Base-by-base conservation (phyloP, 2,797 vertebrate genomes). In the Ibycter americanus region DNA sequence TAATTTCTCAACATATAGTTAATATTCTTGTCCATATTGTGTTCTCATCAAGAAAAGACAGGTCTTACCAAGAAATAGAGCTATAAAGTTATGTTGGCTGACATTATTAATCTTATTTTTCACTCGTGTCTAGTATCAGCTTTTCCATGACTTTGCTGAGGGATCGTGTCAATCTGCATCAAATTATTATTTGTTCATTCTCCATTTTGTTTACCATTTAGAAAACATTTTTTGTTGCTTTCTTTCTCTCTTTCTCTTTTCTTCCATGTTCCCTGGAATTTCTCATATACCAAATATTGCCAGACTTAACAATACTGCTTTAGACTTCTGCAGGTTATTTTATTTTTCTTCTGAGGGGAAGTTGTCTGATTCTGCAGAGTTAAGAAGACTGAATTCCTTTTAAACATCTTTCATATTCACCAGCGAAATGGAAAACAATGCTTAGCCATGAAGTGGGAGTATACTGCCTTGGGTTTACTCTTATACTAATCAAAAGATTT, bases 121-220 rank as follows among this genome's bases (percentile, higher is more conserved):
- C 12, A 38, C 26, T 29, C 40, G 2, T 14, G 55, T 67, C 9
- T 40, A 6, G 38, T 44, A n/a, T 38, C 42, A 61, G 3, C 3
- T 66, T 77, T 61, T 47, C n/a, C 11, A 22, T 56, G 18, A 36
- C 62, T 83, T 81, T 89, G 12, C 16, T 42, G 22, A 47, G 25
- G 25, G 25, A 21, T 38, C 0, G 0, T 6, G 12, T 56, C 21
- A 76, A 26, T 8, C 16, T 47, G 4, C 20, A 36, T 47, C 4
- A 32, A 61, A 19, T 9, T 42, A 6, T 62, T 51, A 42, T 32
- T 79, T 80, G 5, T 52, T 76, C 26, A 4, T 36, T 84, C 13
- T 90, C 10, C 4, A 14, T 62, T 73, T 73, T 2, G 0, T 44
- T 85, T 72, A 12, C 29, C 8, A 2, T 77, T 77, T 21, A n/a